phyloP scores from a whole-genome alignment of 2,113 vertebrate species.

The Myocastor coypus region DNA sequence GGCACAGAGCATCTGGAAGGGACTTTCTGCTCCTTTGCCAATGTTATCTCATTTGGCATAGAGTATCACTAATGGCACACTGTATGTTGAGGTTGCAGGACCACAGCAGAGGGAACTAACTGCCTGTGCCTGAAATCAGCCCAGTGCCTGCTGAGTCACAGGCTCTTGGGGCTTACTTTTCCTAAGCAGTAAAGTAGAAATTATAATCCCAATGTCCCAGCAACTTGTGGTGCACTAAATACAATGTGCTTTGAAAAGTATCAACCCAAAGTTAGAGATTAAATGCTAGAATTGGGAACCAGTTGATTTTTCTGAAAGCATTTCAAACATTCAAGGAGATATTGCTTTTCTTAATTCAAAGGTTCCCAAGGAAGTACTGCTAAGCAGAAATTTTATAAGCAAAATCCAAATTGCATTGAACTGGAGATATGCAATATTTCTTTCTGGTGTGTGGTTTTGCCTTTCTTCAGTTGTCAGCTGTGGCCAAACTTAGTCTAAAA shows the following conservation, averaged over 20 bases:
- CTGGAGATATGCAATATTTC: background rate
- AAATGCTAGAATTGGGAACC: background rate
- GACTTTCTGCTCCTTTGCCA: slow-evolving; percentile 4
- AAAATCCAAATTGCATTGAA: slow-evolving; percentile 42
- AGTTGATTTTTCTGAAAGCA: slow-evolving; percentile 5
- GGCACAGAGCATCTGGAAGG: slow-evolving; percentile 8
- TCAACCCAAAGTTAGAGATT: background rate
- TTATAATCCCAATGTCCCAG: background rate
- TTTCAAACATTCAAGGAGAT: background rate
- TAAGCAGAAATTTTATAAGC: slow-evolving; percentile 36
- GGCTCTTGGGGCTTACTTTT: background rate
- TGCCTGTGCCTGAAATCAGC: background rate
- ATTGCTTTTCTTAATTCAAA: background rate
- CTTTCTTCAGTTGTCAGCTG: background rate
- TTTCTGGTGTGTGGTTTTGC: background rate
- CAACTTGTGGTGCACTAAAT: background rate
- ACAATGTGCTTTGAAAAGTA: background rate
- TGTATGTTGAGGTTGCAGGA: background rate
- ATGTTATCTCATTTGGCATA: background rate
- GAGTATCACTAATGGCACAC: background rate
- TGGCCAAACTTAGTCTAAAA: background rate
- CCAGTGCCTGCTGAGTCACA: background rate
- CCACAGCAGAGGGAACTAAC: background rate
- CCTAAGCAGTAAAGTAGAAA: background rate
- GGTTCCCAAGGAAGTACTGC: slow-evolving; percentile 10